These are phyloP conservation scores for Macquaria ambigua DNA, from an alignment of 2,113 vertebrate genomes.

Conservation along the genomic window DNA sequence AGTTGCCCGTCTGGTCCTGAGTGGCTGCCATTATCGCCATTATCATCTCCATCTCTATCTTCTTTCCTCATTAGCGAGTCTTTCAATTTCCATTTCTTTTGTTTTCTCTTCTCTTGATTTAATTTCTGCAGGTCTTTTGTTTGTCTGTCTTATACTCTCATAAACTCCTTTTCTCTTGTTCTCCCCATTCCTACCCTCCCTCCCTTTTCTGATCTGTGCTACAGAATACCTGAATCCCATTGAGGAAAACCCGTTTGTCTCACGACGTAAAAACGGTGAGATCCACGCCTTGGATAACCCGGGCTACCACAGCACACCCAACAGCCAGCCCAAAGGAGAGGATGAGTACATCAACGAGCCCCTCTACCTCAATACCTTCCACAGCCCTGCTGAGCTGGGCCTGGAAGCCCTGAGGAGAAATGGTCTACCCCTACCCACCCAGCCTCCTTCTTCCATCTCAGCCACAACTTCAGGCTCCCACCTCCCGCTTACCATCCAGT, in stretches of 20 bases:
- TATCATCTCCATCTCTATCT: conserved; percentile 66
- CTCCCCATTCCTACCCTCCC: conserved; percentile 4
- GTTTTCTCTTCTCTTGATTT: conserved; percentile 36
- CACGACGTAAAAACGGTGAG: conserved; percentile 92
- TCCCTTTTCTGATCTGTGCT: conserved; percentile 38
- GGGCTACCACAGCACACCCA: conserved; percentile 91
- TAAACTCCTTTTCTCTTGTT: conserved; percentile 31
- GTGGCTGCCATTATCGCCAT: conserved; percentile 65
- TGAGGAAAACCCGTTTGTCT: conserved; percentile 97
- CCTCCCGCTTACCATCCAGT: conserved; percentile 78
- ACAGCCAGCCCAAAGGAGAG: conserved; percentile 89
- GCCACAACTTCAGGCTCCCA: conserved; percentile 70
- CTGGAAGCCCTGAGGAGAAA: conserved; percentile 91
- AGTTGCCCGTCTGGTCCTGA: conserved; percentile 59
- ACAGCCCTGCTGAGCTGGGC: conserved; percentile 85
- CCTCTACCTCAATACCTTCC: conserved; percentile 95
- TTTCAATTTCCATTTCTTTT: conserved; percentile 43
- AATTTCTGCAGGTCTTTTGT: conserved; percentile 20
- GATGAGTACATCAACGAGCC: conserved; percentile 95
- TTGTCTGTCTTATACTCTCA: conserved; percentile 7
- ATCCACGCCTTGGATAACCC: conserved; percentile 95
- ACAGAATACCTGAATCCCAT: conserved; percentile 94
- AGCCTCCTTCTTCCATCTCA: conserved; percentile 68
- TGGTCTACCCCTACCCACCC: conserved; percentile 79
- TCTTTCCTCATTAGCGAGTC: conserved; percentile 62